These are phyloP conservation scores for Leptocoma aspasia DNA, from an alignment of 2,113 vertebrate genomes.

Conservation along the genomic window DNA sequence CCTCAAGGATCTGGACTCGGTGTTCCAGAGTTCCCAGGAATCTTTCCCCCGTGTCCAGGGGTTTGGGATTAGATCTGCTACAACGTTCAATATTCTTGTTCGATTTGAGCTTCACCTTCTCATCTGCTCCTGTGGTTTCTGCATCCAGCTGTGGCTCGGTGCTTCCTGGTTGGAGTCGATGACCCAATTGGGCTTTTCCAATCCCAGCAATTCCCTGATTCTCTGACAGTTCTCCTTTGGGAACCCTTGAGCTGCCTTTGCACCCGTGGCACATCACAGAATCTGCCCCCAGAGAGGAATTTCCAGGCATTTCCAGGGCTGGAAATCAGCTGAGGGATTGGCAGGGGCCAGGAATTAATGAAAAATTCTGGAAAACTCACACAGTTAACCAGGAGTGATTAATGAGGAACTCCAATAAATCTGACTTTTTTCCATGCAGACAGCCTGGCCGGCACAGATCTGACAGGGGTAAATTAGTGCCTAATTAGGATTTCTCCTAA, in stretches of 20 bases:
- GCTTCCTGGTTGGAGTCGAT: background rate
- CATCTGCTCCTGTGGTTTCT: background rate
- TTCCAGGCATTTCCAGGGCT: background rate
- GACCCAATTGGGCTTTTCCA: background rate
- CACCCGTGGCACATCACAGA: background rate
- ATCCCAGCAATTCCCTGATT: background rate
- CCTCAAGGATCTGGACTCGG: background rate
- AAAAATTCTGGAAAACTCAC: background rate
- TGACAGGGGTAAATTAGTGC: background rate
- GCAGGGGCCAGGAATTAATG: background rate
- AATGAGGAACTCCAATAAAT: background rate
- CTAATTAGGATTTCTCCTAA: background rate
- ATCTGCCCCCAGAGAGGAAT: background rate
- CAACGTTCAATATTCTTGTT: background rate
- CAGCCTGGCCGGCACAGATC: background rate
- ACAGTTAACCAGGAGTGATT: background rate
- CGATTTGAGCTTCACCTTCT: background rate
- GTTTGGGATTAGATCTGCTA: background rate
- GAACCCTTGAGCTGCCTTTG: background rate
- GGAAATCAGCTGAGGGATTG: background rate
- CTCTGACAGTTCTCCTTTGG: fast-evolving
- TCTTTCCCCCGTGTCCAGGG: background rate
- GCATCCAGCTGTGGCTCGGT: background rate
- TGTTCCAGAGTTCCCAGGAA: background rate
- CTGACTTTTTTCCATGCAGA: background rate